phyloP scores from a whole-genome alignment of 2,888 invertebrate genomes.

The Mayetiola destructor region DNA sequence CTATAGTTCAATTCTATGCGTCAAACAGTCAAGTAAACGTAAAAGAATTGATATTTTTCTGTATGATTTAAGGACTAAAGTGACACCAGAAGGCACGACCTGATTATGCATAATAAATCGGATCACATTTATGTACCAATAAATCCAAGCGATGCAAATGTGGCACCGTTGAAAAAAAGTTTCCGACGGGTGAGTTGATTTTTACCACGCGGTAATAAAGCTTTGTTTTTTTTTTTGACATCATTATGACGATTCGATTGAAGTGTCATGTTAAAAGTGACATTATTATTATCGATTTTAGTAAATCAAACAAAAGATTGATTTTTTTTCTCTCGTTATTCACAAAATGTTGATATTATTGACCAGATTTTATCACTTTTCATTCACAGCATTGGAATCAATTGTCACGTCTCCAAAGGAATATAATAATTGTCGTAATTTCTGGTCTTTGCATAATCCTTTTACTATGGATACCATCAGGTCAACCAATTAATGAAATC shows the following conservation, averaged over 20 bases:
- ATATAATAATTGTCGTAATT: slow-evolving; percentile 51
- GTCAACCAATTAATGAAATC: slow-evolving; percentile 25
- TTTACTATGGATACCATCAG: slow-evolving; percentile 41
- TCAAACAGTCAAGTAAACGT: no score
- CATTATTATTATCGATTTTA: no score
- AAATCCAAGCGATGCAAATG: background rate
- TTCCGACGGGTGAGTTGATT: slow-evolving; percentile 1
- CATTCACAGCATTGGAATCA: slow-evolving; percentile 66
- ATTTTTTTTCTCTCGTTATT: background rate
- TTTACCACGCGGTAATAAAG: background rate
- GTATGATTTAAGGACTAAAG: no score
- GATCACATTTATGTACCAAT: slow-evolving; percentile 4
- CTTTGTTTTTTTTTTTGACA: background rate
- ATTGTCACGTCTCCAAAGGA: slow-evolving; percentile 67
- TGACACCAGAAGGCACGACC: no score
- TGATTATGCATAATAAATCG: background rate
- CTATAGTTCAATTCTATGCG: no score
- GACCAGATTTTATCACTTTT: background rate
- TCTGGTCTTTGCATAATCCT: slow-evolving; percentile 43
- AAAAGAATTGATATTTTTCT: no score
- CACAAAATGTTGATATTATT: background rate
- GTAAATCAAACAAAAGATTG: no score
- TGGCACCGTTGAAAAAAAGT: background rate
- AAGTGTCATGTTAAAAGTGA: no score
- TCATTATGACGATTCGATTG: background rate